A percentile compares a stretch with the other conserved stretches of the same genome.
These are phyloP conservation scores for Drosophila mayri DNA, from an alignment of 1,140 invertebrate species.

Conservation along the genomic window DNA sequence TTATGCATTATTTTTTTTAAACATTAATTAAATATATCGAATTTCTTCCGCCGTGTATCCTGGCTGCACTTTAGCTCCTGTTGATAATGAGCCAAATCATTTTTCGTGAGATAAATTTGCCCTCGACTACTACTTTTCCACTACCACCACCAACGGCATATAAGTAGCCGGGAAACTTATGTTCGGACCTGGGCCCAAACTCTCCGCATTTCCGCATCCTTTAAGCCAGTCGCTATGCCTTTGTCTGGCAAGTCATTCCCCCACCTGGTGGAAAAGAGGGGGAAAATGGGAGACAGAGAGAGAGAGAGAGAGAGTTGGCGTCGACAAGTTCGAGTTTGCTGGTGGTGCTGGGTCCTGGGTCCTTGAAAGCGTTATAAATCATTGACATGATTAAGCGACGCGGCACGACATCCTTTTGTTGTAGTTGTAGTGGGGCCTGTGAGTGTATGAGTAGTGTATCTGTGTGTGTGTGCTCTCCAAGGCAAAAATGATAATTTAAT, in stretches of 20 bases:
- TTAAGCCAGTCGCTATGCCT: slow-evolving; percentile 52
- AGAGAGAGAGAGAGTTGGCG: slow-evolving; percentile 42
- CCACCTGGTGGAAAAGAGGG: slow-evolving; percentile 20
- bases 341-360: slow-evolving; percentile 71
- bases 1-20: no score
- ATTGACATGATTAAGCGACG: slow-evolving; percentile 82
- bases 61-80: slow-evolving; percentile 72
- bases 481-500: slow-evolving; percentile 76
- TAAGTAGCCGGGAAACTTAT: slow-evolving; percentile 81
- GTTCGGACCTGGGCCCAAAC: slow-evolving; percentile 47
- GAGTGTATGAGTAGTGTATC: background rate
- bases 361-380: slow-evolving; percentile 83
- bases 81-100: slow-evolving; percentile 84
- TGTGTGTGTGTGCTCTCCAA: slow-evolving; percentile 14
- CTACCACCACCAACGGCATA: slow-evolving; percentile 40
- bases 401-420: slow-evolving; percentile 81
- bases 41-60: background rate
- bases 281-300: background rate
- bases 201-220: slow-evolving; percentile 15
- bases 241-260: slow-evolving; percentile 63
- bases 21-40: no score
- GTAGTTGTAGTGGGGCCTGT: slow-evolving; percentile 33
- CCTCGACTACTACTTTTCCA: slow-evolving; percentile 29
- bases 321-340: slow-evolving; percentile 78
- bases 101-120: slow-evolving; percentile 79